Conservation (phyloP, 2,797 vertebrate genomes). For the Diceros bicornis region DNA sequence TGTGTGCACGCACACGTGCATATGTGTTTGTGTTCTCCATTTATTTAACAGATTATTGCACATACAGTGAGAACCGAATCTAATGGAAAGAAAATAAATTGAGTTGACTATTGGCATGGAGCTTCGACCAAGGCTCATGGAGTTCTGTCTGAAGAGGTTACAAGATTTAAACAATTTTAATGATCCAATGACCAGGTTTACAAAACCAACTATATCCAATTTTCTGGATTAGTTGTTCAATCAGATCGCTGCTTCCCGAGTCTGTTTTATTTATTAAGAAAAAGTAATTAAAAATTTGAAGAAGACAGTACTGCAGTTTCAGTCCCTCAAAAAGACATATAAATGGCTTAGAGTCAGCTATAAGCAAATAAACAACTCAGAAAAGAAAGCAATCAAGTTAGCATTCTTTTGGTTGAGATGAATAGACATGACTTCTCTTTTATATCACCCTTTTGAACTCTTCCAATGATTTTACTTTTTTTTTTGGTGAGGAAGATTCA, state of each 20-base stretch:
- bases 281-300: neutral
- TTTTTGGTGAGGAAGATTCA: too few species aligned
- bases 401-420: neutral
- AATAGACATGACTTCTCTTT: neutral
- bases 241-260: neutral
- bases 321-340: neutral
- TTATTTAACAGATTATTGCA: neutral
- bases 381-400: neutral
- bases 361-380: neutral
- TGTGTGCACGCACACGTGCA: accelerated
- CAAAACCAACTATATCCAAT: neutral
- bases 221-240: constrained; percentile 34
- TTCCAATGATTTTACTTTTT: neutral
- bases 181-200: constrained; percentile 44
- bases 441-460: neutral
- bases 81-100: constrained; percentile 64
- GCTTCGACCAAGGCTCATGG: neutral
- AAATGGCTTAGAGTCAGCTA: neutral
- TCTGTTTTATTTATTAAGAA: neutral
- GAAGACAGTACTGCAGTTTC: neutral
- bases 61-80: neutral
- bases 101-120: constrained; percentile 3
- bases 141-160: constrained; percentile 2
- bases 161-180: constrained; percentile 25
- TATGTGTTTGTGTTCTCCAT: neutral